Evolutionary conservation across 2,113 vertebrate species (phyloP).

Genomic region (Tragelaphus scriptus): DNA sequence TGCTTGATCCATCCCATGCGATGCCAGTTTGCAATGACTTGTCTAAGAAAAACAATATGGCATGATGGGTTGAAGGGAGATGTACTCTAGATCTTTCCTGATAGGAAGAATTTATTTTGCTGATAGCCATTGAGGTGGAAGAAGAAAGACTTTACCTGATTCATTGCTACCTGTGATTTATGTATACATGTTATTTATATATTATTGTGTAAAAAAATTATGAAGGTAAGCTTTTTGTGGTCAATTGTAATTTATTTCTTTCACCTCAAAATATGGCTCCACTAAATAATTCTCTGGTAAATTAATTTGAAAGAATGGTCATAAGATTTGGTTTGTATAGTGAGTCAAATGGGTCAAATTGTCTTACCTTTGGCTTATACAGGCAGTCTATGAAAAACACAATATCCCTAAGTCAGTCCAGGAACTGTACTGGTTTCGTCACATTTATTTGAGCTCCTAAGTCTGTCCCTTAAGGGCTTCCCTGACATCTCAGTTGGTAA

Average conservation of each 20-base stretch:
- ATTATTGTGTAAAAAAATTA: background rate
- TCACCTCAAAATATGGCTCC: background rate
- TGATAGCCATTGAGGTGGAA: background rate
- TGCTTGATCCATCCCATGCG: background rate
- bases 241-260: background rate
- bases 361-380: background rate
- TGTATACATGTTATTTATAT: background rate
- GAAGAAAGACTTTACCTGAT: background rate
- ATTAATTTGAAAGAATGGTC: background rate
- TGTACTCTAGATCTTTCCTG: background rate
- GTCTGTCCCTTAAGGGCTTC: background rate
- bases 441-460: background rate
- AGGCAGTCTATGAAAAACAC: background rate
- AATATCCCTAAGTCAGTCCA: background rate
- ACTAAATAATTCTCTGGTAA: slow-evolving; percentile 14
- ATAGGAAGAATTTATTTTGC: background rate
- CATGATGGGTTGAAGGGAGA: background rate
- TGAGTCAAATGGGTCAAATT: background rate
- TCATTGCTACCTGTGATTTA: background rate
- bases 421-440: background rate
- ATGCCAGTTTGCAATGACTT: background rate
- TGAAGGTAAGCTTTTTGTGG: background rate
- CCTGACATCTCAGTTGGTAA: background rate
- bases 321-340: background rate
- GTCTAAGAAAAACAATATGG: background rate